Evolutionary conservation across 1,140 invertebrate species (phyloP), one percentile per base, ranked within the genome.

Genomic region (Holotrichia oblita): DNA sequence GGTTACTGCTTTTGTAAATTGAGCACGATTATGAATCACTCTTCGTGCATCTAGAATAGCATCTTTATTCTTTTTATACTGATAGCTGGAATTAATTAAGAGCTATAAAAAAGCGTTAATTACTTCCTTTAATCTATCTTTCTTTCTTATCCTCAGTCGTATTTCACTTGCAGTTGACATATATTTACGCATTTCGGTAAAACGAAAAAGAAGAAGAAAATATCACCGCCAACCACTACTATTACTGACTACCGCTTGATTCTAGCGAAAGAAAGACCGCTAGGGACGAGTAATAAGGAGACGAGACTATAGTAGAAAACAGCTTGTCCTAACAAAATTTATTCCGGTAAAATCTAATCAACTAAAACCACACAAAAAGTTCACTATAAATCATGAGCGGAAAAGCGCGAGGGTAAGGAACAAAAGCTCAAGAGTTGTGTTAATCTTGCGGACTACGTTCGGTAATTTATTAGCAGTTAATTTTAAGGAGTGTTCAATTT

Each of bases 401-500:
- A 14, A 17, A 17, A 17, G 48, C 48, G n/a, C 44, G 48, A 55
- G 48, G 48, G 48, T n/a, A 55, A 14, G n/a, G 48, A 55, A 72
- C 59, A 77, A 77, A 69, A 73, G 77, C 77, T 69, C 61, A 80
- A 76, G 81, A 80, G 69, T 75, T 77, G 69, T 82, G 81, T 82
- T 83, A 83, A 84, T 85, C 82, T 83, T 80, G 42, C 40, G 80
- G 77, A 80, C 75, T 78, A 80, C 80, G 82, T 80, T 81, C 48
- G 74, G 81, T 85, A 84, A 85, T 85, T 85, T 85, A 85, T 85
- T 83, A 84, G 81, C 84, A 82, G 82, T 84, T 85, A 85, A 84
- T 85, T 85, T 77, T 84, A 83, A 85, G 84, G 84, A 84, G 82
- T 82, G 83, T 83, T 85, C 84, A 81, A 83, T 83, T 84, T 83